These are phyloP conservation scores for Ectemnius continuus DNA, from an alignment of 2,888 invertebrate genomes.

Conservation along the genomic window DNA sequence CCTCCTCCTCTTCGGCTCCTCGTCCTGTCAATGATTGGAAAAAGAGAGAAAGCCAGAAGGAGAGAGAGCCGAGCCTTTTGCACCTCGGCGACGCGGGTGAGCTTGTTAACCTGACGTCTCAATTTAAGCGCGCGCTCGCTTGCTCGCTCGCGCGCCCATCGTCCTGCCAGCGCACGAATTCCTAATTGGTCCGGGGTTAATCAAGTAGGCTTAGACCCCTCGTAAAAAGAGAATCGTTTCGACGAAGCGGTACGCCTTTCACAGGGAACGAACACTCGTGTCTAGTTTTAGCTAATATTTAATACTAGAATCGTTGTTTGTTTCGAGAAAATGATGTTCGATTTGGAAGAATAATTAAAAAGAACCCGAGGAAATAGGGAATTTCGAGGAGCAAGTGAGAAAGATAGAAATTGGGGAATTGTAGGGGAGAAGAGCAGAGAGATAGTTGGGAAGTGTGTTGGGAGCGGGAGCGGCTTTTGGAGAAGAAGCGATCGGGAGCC, in stretches of 20 bases:
- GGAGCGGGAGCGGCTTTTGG: not conserved
- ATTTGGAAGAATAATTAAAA: too few relatives aligned
- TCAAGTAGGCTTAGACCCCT: too few relatives aligned
- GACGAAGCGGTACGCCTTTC: too few relatives aligned
- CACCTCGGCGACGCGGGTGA: conserved; percentile 63
- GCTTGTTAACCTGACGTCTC: conserved; percentile 70
- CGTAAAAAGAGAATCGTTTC: too few relatives aligned
- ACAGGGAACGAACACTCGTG: too few relatives aligned
- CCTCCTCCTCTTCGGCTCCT: too few relatives aligned
- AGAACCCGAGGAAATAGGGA: not conserved
- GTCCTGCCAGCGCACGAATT: conserved; percentile 6
- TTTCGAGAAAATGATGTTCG: too few relatives aligned
- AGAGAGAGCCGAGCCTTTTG: conserved; percentile 48
- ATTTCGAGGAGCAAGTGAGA: not conserved
- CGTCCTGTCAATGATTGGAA: conserved; percentile 7
- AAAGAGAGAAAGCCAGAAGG: conserved; percentile 25
- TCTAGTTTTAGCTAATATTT: too few relatives aligned
- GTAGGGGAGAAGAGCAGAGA: not conserved
- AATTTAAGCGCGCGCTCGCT: conserved; percentile 61
- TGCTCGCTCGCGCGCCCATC: conserved; percentile 43
- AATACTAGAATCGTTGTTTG: too few relatives aligned
- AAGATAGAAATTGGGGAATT: not conserved
- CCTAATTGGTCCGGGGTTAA: not conserved
- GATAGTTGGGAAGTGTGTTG: too few relatives aligned
- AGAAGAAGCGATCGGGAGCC: not conserved